Base-by-base conservation (phyloP, 2,797 vertebrate species). In the Odontamblyopus rebecca region DNA sequence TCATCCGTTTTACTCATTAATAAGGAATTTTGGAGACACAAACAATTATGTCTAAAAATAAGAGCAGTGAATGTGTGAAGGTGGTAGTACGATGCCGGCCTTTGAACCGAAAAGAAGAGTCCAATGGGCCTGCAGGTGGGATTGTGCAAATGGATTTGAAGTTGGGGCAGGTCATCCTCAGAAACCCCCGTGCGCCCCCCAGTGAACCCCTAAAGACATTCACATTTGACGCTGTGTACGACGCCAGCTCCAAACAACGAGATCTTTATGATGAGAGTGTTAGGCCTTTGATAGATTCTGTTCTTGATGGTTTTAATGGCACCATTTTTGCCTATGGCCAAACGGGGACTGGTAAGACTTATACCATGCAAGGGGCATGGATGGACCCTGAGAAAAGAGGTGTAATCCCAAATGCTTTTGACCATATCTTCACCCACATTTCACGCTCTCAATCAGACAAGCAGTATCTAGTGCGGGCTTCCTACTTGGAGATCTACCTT, bases 381-480 rank as follows among this genome's bases (percentile, higher is more conserved):
- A 79, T 91, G 75, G 97, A 98, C 84, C 92, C 95, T 0, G 97
- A 97, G 86, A 95, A 93, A 74, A 90, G 95, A 0, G 97, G 97
- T 9, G 93, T 99, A 85, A 97, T 98, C 76, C 97, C 97, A 67
- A 96, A 93, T 4, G 92, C 97, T 50, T 98, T 98, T 13, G 97
- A 98, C 81, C 97, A 98, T 87, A 95, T 99, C 85, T 99, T 99
- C 91, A 98, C 97, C 0, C 96, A 97, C 86, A 98, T 99, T 89
- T 98, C 97, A 0, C 95, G 97, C 80, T 97, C 97, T 0, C 95
- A 97, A 89, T 90, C 91, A 0, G 96, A 98, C 90, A 96, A 93
- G 87, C 97, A 98, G 92, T 98, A 97, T 87, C 92, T 98, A 85
- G 97, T 99, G 59, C 93, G 97, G 77, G 97, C 97, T 0, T 99